Evolutionary conservation across 2,888 invertebrate species (phyloP).

Genomic region (Ormyrus thymus): DNA sequence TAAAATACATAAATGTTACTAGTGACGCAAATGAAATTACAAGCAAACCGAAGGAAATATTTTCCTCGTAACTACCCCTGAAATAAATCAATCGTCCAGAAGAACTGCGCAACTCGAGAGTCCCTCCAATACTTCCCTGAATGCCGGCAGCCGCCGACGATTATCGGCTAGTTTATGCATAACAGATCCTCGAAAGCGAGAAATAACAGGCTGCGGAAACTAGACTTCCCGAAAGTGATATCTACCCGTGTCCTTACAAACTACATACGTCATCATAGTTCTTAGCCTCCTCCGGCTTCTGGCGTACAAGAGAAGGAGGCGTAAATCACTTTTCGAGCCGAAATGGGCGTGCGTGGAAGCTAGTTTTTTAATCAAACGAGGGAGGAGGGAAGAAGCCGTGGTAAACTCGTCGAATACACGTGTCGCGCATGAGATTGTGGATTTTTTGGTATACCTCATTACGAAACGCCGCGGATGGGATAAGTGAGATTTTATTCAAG

Average conservation of each 20-base stretch:
- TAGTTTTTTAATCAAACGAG: background rate
- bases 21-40: no score
- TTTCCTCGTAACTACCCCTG: no score
- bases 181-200: background rate
- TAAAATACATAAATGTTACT: no score
- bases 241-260: conserved; percentile 44
- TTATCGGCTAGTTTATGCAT: conserved; percentile 9
- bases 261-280: conserved; percentile 33
- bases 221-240: background rate
- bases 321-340: conserved; percentile 8
- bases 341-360: background rate
- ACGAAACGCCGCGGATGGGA: no score
- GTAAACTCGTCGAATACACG: no score
- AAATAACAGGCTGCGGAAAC: background rate
- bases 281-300: background rate
- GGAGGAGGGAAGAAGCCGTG: background rate
- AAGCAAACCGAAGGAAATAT: no score
- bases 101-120: no score
- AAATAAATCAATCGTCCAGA: no score
- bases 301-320: background rate
- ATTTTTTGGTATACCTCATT: no score
- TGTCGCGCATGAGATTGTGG: no score
- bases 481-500: no score
- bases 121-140: no score
- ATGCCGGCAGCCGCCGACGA: background rate